Evolutionary conservation across 2,113 vertebrate genomes (phyloP).

Genomic region (Zapornia atra): DNA sequence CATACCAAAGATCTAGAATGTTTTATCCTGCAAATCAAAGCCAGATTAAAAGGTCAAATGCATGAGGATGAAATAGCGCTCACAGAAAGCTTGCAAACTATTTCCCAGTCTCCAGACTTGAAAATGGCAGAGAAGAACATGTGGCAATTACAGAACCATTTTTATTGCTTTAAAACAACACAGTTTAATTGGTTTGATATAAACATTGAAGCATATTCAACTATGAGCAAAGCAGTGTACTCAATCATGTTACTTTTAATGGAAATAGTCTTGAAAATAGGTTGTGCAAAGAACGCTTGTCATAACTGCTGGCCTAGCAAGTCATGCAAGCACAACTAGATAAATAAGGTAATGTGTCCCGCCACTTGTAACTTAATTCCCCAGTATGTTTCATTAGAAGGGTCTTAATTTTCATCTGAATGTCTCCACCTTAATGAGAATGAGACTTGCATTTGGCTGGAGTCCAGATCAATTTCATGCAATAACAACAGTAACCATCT

Average conservation of each 20-base stretch:
- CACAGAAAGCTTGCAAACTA: neutral
- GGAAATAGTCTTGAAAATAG: slow-evolving; percentile 61
- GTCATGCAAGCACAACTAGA: slow-evolving; percentile 28
- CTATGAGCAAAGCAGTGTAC: slow-evolving; percentile 26
- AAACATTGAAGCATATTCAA: slow-evolving; percentile 57
- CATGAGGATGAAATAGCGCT: neutral
- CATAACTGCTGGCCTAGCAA: slow-evolving; percentile 59
- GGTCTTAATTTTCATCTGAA: slow-evolving; percentile 67
- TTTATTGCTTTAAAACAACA: slow-evolving; percentile 51
- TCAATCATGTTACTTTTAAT: slow-evolving; percentile 69
- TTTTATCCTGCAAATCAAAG: neutral
- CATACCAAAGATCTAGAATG: neutral
- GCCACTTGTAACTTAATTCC: slow-evolving; percentile 67
- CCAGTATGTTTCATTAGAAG: slow-evolving; percentile 40
- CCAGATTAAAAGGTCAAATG: neutral
- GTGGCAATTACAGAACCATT: slow-evolving; percentile 43
- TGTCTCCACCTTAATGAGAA: slow-evolving; percentile 24
- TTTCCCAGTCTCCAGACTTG: neutral
- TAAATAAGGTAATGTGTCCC: slow-evolving; percentile 64
- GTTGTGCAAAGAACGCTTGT: slow-evolving; percentile 39
- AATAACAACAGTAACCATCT: slow-evolving; percentile 62
- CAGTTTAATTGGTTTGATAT: slow-evolving; percentile 35
- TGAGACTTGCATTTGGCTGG: slow-evolving; percentile 58
- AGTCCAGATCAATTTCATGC: slow-evolving; percentile 61
- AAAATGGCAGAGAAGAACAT: slow-evolving; percentile 35